phyloP scores from a whole-genome alignment of 2,797 vertebrate species.

The Liasis olivaceus region DNA sequence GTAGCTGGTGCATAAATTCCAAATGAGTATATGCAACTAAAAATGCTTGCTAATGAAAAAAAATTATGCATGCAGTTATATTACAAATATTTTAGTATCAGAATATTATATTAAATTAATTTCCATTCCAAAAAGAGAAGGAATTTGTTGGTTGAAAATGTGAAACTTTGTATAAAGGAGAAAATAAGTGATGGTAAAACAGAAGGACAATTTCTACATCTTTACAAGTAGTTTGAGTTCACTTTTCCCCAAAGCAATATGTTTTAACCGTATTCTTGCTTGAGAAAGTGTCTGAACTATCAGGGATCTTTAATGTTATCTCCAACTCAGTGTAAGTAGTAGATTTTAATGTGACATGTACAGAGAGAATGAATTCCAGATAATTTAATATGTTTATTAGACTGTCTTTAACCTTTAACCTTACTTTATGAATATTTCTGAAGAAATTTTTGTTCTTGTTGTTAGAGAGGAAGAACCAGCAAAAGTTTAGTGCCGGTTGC shows the following conservation, averaged over 20 bases:
- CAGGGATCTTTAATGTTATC: background rate
- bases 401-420: background rate
- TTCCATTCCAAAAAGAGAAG: background rate
- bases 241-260: background rate
- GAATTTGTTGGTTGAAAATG: background rate
- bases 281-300: background rate
- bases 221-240: background rate
- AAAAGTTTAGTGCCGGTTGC: background rate
- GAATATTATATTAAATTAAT: background rate
- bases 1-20: background rate
- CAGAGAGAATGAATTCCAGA: background rate
- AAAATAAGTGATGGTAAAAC: background rate
- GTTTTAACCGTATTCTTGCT: background rate
- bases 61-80: background rate
- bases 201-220: background rate
- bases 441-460: background rate
- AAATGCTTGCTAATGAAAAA: background rate
- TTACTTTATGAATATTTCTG: background rate
- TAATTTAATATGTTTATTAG: background rate
- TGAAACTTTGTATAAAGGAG: background rate
- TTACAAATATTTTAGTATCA: background rate
- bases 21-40: background rate
- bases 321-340: background rate
- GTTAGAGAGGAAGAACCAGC: background rate
- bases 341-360: background rate